These are phyloP conservation scores for Aselliscus stoliczkanus DNA, from an alignment of 2,797 vertebrate genomes.

Conservation along the genomic window DNA sequence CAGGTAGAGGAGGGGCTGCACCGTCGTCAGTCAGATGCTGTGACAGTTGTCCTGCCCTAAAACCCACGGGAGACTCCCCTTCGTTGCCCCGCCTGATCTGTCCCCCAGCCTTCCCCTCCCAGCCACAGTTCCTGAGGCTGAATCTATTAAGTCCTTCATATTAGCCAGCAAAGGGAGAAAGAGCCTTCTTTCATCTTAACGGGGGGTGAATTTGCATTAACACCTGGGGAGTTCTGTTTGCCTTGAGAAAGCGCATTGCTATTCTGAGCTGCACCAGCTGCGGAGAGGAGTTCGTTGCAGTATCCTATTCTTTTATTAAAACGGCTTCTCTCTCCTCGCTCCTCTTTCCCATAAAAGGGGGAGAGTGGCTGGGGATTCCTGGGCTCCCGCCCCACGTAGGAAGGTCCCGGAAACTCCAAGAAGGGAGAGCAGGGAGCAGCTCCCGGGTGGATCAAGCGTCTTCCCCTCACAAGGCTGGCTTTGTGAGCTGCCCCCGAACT, in stretches of 20 bases:
- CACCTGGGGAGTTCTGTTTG: slow-evolving; percentile 73
- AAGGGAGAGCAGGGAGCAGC: not conserved
- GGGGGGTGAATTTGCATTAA: slow-evolving; percentile 71
- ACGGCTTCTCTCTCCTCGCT: slow-evolving; percentile 49
- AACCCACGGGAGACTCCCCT: not conserved
- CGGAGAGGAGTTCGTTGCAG: slow-evolving; percentile 17
- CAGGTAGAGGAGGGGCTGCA: not conserved
- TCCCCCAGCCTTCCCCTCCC: not conserved
- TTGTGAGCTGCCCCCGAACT: not conserved
- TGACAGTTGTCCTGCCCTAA: not conserved
- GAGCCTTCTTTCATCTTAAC: slow-evolving; percentile 70
- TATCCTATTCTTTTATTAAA: slow-evolving; percentile 58
- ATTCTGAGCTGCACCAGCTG: slow-evolving; percentile 64
- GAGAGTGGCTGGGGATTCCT: slow-evolving; percentile 49
- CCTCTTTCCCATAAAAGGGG: not conserved
- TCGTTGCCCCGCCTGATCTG: not conserved
- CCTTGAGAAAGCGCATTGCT: slow-evolving; percentile 69
- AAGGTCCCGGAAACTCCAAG: not conserved
- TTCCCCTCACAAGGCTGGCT: not conserved
- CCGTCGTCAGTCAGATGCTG: not conserved
- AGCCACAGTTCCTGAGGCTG: slow-evolving; percentile 29
- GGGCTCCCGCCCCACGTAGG: not conserved
- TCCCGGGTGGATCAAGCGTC: not conserved
- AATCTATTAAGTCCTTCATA: slow-evolving; percentile 73
- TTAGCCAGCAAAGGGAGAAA: slow-evolving; percentile 61